phyloP scores from a whole-genome alignment of 2,888 invertebrate genomes.

The Ptilodon capucinus region DNA sequence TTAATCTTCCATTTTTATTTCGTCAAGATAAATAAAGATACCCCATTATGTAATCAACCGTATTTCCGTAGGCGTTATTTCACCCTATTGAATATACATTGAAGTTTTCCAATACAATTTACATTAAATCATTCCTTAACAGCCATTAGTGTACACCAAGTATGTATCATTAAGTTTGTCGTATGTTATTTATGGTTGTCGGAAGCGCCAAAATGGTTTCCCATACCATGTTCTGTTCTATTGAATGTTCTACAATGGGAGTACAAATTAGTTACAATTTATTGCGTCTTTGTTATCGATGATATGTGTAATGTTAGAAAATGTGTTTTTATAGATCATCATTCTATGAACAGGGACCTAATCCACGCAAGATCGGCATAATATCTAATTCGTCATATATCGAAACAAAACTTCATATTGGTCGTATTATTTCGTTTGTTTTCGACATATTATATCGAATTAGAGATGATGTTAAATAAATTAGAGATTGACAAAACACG shows the following conservation, averaged over 20 bases:
- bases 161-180: slow-evolving; percentile 4
- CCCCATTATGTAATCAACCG: slow-evolving; percentile 44
- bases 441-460: too few species aligned
- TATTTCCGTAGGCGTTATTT: slow-evolving; percentile 43
- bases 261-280: slow-evolving; percentile 33
- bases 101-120: background rate
- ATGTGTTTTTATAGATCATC: background rate
- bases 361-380: too few species aligned
- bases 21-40: background rate
- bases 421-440: too few species aligned
- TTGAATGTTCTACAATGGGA: slow-evolving; percentile 25
- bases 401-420: too few species aligned
- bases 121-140: background rate
- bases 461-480: too few species aligned
- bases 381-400: too few species aligned
- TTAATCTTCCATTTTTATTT: background rate
- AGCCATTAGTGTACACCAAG: background rate
- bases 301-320: background rate
- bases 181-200: slow-evolving; percentile 27
- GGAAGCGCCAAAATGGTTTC: slow-evolving; percentile 39
- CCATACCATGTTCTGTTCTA: slow-evolving; percentile 20
- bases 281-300: slow-evolving; percentile 14
- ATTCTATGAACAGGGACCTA: too few species aligned
- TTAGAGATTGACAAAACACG: too few species aligned
- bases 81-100: background rate